Evolutionary conservation across 2,797 vertebrate genomes (phyloP).

Genomic region (Cyclopterus lumpus): DNA sequence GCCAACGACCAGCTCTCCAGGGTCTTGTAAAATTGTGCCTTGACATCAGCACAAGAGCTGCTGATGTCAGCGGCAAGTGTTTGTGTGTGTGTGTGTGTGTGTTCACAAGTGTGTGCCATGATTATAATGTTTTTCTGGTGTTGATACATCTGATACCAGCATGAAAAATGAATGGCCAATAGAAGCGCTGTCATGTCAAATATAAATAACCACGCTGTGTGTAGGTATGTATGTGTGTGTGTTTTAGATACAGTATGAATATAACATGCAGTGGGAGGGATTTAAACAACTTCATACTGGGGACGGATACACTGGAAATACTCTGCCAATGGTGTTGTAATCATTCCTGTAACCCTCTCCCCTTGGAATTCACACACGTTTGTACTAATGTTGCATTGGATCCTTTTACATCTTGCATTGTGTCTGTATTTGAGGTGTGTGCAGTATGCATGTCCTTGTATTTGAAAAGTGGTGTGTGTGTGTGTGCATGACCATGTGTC

Average conservation of each 20-base stretch:
- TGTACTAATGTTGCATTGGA: slow-evolving; percentile 50
- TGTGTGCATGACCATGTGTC: slow-evolving; percentile 29
- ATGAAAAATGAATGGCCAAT: slow-evolving; percentile 37
- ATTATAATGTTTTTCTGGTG: slow-evolving; percentile 8
- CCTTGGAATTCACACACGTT: slow-evolving; percentile 44
- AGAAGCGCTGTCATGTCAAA: slow-evolving; percentile 32
- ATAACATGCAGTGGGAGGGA: slow-evolving; percentile 14
- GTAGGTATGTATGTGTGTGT: slow-evolving; percentile 3
- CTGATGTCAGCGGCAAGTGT: slow-evolving; percentile 32
- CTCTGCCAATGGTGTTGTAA: slow-evolving; percentile 42
- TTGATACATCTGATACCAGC: slow-evolving; percentile 27
- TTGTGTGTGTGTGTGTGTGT: not conserved
- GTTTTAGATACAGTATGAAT: slow-evolving; percentile 13
- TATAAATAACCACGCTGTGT: slow-evolving; percentile 43
- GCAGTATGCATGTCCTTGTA: slow-evolving; percentile 11
- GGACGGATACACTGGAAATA: slow-evolving; percentile 46
- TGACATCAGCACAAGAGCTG: slow-evolving; percentile 32
- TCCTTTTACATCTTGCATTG: slow-evolving; percentile 25
- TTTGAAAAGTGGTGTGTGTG: slow-evolving; percentile 2
- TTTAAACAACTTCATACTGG: slow-evolving; percentile 9
- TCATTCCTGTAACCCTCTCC: slow-evolving; percentile 62
- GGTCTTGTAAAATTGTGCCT: slow-evolving; percentile 13
- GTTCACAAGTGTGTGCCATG: not conserved
- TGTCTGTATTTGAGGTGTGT: slow-evolving; percentile 40
- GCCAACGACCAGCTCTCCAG: slow-evolving; percentile 28